phyloP scores from a whole-genome alignment of 2,888 invertebrate genomes.

The Agonopterix arenella region DNA sequence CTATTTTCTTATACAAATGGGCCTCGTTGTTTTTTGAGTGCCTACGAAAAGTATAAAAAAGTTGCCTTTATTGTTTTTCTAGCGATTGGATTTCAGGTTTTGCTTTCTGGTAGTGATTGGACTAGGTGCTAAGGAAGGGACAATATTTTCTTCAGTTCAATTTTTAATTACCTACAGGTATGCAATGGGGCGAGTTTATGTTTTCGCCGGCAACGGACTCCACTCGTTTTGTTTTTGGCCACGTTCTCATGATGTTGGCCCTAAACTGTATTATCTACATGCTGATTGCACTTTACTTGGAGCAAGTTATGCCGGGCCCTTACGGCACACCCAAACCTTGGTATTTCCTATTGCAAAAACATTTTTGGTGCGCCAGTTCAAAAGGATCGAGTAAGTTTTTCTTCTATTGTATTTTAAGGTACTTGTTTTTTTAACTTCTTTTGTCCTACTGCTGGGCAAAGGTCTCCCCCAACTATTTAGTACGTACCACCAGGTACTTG shows the following conservation, averaged over 20 bases:
- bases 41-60: no score
- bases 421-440: no score
- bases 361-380: conserved; percentile 68
- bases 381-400: no score
- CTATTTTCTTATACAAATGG: no score
- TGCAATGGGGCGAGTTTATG: conserved; percentile 81
- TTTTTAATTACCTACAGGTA: conserved; percentile 42
- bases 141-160: conserved; percentile 7
- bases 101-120: background rate
- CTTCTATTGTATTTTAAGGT: no score
- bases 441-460: no score
- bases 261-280: conserved; percentile 83
- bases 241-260: conserved; percentile 84
- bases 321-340: conserved; percentile 89
- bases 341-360: conserved; percentile 83
- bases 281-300: conserved; percentile 88
- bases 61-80: no score
- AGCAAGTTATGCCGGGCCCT: conserved; percentile 91
- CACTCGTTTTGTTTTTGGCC: conserved; percentile 79
- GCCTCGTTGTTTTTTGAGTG: no score
- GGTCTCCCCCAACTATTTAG: no score
- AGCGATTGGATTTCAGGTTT: no score
- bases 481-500: no score
- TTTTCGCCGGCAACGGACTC: conserved; percentile 81
- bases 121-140: no score